A percentile compares a stretch with the other conserved stretches of the same genome.
Conservation (phyloP, 2,113 vertebrate species). For the Todiramphus chloris region DNA sequence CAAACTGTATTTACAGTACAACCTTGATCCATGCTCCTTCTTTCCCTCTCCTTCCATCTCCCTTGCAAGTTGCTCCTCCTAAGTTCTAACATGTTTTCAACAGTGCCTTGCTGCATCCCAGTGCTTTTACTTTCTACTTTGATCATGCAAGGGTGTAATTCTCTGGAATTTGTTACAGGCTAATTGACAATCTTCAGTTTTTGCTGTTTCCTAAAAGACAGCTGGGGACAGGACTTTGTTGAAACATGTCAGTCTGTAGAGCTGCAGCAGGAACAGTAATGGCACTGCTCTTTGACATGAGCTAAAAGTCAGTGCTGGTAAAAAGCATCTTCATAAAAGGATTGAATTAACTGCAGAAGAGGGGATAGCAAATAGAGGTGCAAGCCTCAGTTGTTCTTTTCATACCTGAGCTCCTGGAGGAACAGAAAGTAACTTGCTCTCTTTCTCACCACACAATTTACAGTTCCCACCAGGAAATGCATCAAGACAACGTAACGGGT, state of each 20-base stretch:
- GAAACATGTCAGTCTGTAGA: not conserved
- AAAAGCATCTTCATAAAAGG: not conserved
- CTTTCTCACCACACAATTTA: not conserved
- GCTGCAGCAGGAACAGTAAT: not conserved
- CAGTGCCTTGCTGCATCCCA: slow-evolving; percentile 33
- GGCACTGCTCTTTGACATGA: not conserved
- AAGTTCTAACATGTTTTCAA: not conserved
- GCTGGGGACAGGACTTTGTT: not conserved
- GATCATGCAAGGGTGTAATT: not conserved
- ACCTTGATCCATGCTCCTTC: not conserved
- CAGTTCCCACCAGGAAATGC: not conserved
- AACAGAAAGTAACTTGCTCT: not conserved
- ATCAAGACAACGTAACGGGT: not conserved
- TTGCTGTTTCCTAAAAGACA: not conserved
- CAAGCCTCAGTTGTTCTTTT: not conserved
- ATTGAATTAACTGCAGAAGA: not conserved
- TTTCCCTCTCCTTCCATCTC: not conserved
- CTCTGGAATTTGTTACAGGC: not conserved
- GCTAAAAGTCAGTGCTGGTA: not conserved
- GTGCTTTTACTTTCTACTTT: not conserved
- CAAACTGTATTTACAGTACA: not conserved
- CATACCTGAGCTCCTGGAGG: not conserved
- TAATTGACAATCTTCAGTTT: not conserved
- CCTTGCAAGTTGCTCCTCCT: not conserved
- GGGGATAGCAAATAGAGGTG: not conserved